phyloP scores from a whole-genome alignment of 2,797 vertebrate genomes.

The Oreonectes daqikongensis region DNA sequence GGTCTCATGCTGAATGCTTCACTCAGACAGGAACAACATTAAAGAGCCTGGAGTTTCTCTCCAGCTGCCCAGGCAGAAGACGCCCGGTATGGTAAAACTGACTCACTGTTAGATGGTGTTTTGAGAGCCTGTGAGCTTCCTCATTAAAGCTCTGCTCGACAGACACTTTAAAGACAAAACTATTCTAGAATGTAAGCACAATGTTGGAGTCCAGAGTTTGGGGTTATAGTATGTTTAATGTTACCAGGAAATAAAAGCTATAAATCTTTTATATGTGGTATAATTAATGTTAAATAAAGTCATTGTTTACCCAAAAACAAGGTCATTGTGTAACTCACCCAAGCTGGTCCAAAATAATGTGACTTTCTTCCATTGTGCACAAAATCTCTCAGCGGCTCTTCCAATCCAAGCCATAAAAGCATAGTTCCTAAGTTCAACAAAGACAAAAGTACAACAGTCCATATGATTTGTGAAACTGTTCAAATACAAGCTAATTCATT shows the following conservation, averaged over 20 bases:
- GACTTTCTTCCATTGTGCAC: background rate
- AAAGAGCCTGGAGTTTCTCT: constrained; percentile 41
- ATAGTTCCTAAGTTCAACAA: background rate
- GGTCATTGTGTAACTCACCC: background rate
- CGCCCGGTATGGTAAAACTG: constrained; percentile 12
- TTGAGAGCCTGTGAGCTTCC: constrained; percentile 54
- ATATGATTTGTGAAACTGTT: background rate
- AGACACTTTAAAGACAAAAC: constrained; percentile 35
- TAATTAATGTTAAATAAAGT: background rate
- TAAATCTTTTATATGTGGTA: background rate
- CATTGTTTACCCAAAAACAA: background rate
- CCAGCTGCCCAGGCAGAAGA: constrained; percentile 19
- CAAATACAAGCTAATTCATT: too few species aligned
- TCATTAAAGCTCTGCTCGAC: constrained; percentile 46
- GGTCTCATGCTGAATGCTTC: constrained; percentile 71
- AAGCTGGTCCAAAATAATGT: background rate
- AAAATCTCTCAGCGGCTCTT: background rate
- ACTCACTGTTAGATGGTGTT: constrained; percentile 32
- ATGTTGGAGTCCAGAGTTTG: background rate
- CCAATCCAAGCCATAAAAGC: background rate
- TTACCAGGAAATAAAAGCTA: background rate
- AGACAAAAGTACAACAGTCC: background rate
- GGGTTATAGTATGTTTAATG: background rate
- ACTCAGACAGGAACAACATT: constrained; percentile 60
- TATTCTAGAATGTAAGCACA: background rate